Evolutionary conservation across 2,888 invertebrate species (phyloP), one percentile per base, ranked within the genome.

Genomic region (Elmis aenea): DNA sequence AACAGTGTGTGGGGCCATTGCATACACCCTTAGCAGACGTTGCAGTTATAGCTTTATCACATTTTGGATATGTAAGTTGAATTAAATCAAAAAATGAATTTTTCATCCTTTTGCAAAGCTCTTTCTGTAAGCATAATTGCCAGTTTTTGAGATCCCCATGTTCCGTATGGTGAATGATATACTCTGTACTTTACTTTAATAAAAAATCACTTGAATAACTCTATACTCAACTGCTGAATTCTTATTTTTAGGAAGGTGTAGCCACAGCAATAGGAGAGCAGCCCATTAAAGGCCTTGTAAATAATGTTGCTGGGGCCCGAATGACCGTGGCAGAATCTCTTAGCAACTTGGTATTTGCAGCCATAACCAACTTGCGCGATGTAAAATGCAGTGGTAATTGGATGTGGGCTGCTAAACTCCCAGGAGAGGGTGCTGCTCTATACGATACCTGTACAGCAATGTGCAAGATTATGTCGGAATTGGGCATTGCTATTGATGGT

Each of bases 381-480:
- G 85, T 97, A 1, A 99, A 97, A 69, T 96, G 96, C 65, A 94
- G 93, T 22, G 97, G 92, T n/a, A 99, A 99, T 68, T 99, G 97
- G 97, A 99, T 99, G 99, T 99, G 97, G 97, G 85, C 94, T 0
- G 97, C 96, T 6, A 97, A 97, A 70, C 72, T 93, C 10, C 84
- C 87, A 0, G 90, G 87, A 0, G 96, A 95, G 65, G 97, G 96
- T 1, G 90, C 89, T 2, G 79, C 83, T 9, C 72, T 99, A 13
- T 85, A 83, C 45, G 82, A 83, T 42, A 92, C 97, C 0, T 96
- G 96, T 59, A 70, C 72, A 21, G 90, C 93, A 9, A 86, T 96
- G 78, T 93, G 94, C 61, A 69, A 71, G 2, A 75, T 92, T 2
- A 91, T 97, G 91, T 70, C 73, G 3, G 64, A 76, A 50, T 69